Evolutionary conservation across 2,888 invertebrate genomes (phyloP), one percentile per base, ranked within the genome.

Genomic region (Herminia tarsipennalis): DNA sequence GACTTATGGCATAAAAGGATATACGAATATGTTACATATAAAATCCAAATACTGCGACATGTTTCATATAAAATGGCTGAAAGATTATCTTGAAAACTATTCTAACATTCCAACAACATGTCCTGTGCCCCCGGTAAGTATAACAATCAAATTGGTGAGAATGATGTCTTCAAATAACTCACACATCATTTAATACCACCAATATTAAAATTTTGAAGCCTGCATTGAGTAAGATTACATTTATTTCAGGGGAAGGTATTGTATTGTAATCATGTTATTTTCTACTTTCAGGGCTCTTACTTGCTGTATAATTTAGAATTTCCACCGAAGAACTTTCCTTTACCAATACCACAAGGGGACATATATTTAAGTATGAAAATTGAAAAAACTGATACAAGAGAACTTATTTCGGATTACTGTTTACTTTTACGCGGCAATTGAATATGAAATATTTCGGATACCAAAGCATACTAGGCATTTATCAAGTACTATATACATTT

Each of bases 281-380:
- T 34, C 4, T 2, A 30, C 10, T 69, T 54, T 12, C 55, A 71
- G 71, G 66, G 55, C 3, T 3, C 4, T 2, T 55, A 64, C 8
- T 22, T 33, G 3, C 8, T 66, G 3, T 48, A 12, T 18, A 62
- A 68, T 10, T 10, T 68, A n/a, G 57, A 56, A 6, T 35, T 72
- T 0, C 63, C 63, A 8, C 65, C 71, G 0, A 63, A 61, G 6
- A 50, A 58, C 25, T 25, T 57, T 0, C 71, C 68, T 0, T 9
- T 66, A 0, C 55, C 56, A 0, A 4, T 62, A 4, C 40, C 49
- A 0, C 25, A 51, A 3, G 56, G 41, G 0, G 41, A 52, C 5
- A 32, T 37, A 10, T 13, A 5, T 0, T 0, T 50, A 0, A 12
- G 9, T 1, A 0, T 40, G 0, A 8, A 8, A 3, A 5, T 10